Evolutionary conservation across 2,888 invertebrate genomes (phyloP).

Genomic region (Thecophora atra): DNA sequence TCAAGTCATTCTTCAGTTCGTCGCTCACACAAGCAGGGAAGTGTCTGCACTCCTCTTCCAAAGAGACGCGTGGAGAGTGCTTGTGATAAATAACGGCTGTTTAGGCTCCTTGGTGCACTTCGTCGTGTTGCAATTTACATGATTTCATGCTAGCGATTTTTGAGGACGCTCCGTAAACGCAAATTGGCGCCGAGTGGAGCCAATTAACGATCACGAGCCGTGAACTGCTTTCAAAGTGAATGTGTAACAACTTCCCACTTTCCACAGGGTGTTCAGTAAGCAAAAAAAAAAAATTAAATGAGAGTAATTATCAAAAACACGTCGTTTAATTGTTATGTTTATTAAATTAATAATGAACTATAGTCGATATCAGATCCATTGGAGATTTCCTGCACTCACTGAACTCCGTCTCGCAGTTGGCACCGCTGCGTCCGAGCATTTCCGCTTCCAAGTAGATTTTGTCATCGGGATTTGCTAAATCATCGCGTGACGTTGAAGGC

Average conservation of each 20-base stretch:
- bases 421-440: slow-evolving; percentile 69
- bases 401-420: slow-evolving; percentile 53
- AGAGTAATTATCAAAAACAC: no score
- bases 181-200: slow-evolving; percentile 1
- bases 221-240: no score
- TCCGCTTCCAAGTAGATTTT: slow-evolving; percentile 78
- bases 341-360: slow-evolving; percentile 33
- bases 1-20: slow-evolving; percentile 3
- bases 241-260: no score
- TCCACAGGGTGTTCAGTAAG: no score
- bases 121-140: slow-evolving; percentile 32
- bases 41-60: no score
- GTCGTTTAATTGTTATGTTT: no score
- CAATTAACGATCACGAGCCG: no score
- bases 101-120: slow-evolving; percentile 15
- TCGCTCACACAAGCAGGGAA: slow-evolving; percentile 8
- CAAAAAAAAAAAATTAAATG: no score
- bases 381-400: slow-evolving; percentile 54
- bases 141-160: slow-evolving; percentile 15
- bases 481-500: slow-evolving; percentile 76
- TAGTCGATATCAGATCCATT: slow-evolving; percentile 51
- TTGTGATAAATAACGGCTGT: slow-evolving; percentile 30
- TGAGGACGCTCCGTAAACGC: slow-evolving; percentile 18
- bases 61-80: slow-evolving; percentile 2
- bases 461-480: slow-evolving; percentile 71